A percentile compares a stretch with the other conserved stretches of the same genome.
Evolutionary conservation across 2,888 invertebrate species (phyloP).

Genomic region (Synanthedon myopaeformis): DNA sequence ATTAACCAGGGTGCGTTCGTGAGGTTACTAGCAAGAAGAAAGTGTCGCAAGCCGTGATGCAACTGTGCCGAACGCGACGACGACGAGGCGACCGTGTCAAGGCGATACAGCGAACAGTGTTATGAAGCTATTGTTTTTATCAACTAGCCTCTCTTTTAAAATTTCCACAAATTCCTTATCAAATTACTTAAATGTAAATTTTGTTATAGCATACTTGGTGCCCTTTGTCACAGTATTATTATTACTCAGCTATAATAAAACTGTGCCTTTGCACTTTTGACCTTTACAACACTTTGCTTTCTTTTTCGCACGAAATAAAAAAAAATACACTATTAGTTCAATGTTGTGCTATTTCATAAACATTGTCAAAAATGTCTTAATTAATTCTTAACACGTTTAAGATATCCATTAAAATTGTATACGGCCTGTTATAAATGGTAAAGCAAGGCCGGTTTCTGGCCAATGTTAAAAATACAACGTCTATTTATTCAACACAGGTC

Average conservation of each 20-base stretch:
- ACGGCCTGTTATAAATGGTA: slow-evolving; percentile 16
- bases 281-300: no score
- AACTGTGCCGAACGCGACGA: slow-evolving; percentile 2
- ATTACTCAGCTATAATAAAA: no score
- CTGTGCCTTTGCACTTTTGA: no score
- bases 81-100: slow-evolving; percentile 9
- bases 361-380: neutral
- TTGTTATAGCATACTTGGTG: no score
- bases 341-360: neutral
- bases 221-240: no score
- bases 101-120: slow-evolving; percentile 5
- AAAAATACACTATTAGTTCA: no score
- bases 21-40: slow-evolving; percentile 7
- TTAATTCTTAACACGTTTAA: slow-evolving; percentile 21
- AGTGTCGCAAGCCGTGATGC: slow-evolving; percentile 12
- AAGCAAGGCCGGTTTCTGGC: slow-evolving; percentile 21
- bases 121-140: neutral
- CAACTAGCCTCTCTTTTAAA: no score
- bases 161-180: no score
- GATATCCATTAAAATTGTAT: slow-evolving; percentile 19
- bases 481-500: slow-evolving; percentile 8
- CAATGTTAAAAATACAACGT: slow-evolving; percentile 3
- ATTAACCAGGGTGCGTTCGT: slow-evolving; percentile 2
- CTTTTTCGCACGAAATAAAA: no score
- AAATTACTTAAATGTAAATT: no score